Conservation (phyloP, 2,888 invertebrate genomes). For the Papilio elwesi region DNA sequence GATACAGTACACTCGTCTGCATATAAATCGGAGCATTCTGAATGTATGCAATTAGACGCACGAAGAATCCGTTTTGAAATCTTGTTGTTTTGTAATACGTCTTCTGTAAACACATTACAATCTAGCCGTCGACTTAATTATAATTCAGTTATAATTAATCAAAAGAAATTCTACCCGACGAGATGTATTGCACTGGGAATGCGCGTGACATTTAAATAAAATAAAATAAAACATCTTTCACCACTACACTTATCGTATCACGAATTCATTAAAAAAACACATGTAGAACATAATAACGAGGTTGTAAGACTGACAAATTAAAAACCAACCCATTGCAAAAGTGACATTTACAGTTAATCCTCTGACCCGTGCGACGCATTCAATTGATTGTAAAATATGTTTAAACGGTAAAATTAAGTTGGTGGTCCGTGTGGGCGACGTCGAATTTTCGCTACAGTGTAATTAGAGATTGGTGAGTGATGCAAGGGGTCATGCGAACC, state of each 20-base stretch:
- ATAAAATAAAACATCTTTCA: constrained; percentile 53
- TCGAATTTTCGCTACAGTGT: constrained; percentile 75
- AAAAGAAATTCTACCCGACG: constrained; percentile 16
- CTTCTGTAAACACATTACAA: constrained; percentile 21
- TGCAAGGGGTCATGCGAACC: constrained; percentile 78
- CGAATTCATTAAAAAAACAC: constrained; percentile 61
- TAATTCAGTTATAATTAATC: constrained; percentile 40
- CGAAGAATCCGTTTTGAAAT: constrained; percentile 16
- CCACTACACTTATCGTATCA: constrained; percentile 54
- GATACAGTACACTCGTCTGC: constrained; percentile 11
- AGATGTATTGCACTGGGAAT: constrained; percentile 24
- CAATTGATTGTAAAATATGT: constrained; percentile 29
- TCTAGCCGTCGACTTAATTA: constrained; percentile 13
- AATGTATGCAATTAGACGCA: constrained; percentile 29
- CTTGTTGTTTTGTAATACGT: constrained; percentile 25
- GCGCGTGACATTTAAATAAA: constrained; percentile 52
- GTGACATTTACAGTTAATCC: constrained; percentile 41
- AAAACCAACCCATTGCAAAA: constrained; percentile 64
- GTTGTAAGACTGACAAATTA: constrained; percentile 82
- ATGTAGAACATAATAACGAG: constrained; percentile 67
- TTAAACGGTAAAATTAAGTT: constrained; percentile 48
- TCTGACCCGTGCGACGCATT: constrained; percentile 29
- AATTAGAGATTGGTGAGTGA: constrained; percentile 74
- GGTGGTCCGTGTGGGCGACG: constrained; percentile 54
- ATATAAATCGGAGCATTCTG: constrained; percentile 31